These are phyloP conservation scores for Galeruca laticollis DNA, from an alignment of 2,888 invertebrate genomes.

Conservation along the genomic window DNA sequence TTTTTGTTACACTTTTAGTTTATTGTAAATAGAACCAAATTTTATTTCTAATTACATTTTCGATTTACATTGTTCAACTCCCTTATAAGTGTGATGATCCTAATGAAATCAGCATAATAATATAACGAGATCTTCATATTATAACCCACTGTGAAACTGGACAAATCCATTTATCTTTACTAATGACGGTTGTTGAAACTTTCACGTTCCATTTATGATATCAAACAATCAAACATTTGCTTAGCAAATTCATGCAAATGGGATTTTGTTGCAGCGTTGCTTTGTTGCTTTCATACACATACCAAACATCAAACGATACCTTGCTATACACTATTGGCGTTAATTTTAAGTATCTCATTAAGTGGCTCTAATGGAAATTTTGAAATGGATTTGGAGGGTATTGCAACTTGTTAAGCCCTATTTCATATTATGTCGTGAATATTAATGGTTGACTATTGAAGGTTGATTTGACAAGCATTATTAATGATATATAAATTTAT, in stretches of 20 bases:
- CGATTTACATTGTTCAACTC: background rate
- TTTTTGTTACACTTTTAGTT: too few relatives aligned
- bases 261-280: background rate
- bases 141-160: background rate
- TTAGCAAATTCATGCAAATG: constrained; percentile 2
- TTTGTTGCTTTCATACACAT: background rate
- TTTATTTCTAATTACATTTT: too few relatives aligned
- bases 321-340: background rate
- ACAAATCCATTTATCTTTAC: constrained; percentile 10
- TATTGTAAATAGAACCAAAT: too few relatives aligned
- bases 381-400: background rate
- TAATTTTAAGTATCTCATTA: background rate
- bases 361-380: background rate
- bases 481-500: too few relatives aligned
- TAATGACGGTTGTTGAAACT: constrained; percentile 14
- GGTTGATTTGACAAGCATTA: background rate
- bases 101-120: background rate
- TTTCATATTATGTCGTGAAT: background rate
- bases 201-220: constrained; percentile 6
- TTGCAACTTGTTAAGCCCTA: background rate
- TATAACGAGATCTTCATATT: background rate
- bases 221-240: constrained; percentile 16
- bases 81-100: background rate
- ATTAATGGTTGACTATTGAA: background rate
- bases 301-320: background rate